Conservation (phyloP, 2,888 invertebrate genomes). For the Plebejus argus region DNA sequence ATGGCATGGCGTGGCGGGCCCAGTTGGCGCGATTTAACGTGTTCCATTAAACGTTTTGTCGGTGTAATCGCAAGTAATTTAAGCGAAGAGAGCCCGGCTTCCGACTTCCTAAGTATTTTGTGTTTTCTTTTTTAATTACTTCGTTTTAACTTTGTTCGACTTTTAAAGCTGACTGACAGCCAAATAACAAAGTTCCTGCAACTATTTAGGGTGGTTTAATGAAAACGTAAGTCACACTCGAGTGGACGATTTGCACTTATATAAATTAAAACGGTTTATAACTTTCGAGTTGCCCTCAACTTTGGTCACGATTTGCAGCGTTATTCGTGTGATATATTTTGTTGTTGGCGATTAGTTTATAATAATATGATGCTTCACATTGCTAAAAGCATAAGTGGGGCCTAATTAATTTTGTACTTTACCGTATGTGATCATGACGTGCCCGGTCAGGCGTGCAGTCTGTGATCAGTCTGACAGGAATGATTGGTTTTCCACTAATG, state of each 20-base stretch:
- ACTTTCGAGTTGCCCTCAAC: neutral
- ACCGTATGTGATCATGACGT: no score
- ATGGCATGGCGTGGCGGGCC: constrained; percentile 59
- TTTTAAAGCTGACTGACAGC: constrained; percentile 80
- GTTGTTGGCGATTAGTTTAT: neutral
- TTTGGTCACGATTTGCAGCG: neutral
- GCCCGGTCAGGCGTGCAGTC: no score
- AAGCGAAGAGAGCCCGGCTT: constrained; percentile 79
- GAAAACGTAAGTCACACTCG: constrained; percentile 66
- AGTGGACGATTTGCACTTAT: constrained; percentile 52
- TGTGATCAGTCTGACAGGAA: no score
- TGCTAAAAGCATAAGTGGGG: no score
- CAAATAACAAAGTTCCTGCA: constrained; percentile 78
- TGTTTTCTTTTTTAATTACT: constrained; percentile 81
- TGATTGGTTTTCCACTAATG: no score
- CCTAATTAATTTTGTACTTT: no score
- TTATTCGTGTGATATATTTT: neutral
- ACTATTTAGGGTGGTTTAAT: constrained; percentile 76
- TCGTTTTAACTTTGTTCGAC: constrained; percentile 79
- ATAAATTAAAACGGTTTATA: constrained; percentile 30
- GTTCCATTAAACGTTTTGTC: constrained; percentile 80
- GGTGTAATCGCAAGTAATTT: constrained; percentile 81
- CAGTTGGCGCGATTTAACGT: constrained; percentile 78
- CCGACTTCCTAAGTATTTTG: constrained; percentile 81
- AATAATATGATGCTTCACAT: neutral